A percentile compares a stretch with the other conserved stretches of the same genome.
Evolutionary conservation across 2,113 vertebrate genomes (phyloP).

Genomic region (Siphamia tubifer): DNA sequence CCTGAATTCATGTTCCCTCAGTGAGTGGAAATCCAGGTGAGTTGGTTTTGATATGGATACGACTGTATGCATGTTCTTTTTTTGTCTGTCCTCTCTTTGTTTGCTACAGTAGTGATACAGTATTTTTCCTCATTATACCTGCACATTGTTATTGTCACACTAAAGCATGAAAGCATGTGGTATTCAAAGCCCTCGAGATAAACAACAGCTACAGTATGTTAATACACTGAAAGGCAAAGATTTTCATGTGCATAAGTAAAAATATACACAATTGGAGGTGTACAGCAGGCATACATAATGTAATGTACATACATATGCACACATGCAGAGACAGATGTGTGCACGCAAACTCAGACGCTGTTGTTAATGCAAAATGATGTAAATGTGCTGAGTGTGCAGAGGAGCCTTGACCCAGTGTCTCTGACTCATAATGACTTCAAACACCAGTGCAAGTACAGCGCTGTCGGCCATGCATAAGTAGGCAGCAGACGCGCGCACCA

Average conservation of each 20-base stretch:
- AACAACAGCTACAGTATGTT: conserved; percentile 10
- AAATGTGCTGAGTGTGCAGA: conserved; percentile 64
- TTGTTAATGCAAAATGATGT: not conserved
- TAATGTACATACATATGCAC: conserved; percentile 16
- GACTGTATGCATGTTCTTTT: not conserved
- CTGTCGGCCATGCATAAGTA: conserved; percentile 35
- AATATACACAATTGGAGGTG: conserved; percentile 27
- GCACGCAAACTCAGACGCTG: not conserved
- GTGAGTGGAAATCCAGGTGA: too few relatives aligned
- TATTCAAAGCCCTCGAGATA: conserved; percentile 21
- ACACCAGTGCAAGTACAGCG: conserved; percentile 21
- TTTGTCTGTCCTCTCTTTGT: not conserved
- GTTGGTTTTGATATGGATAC: too few relatives aligned
- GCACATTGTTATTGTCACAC: conserved; percentile 32
- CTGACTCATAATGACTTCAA: conserved; percentile 59
- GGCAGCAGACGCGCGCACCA: not conserved
- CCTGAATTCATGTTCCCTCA: too few relatives aligned
- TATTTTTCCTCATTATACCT: conserved; percentile 22
- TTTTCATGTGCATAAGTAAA: conserved; percentile 17
- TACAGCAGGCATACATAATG: conserved; percentile 36
- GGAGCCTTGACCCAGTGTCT: conserved; percentile 48
- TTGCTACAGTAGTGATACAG: not conserved
- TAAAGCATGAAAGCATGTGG: conserved; percentile 1
- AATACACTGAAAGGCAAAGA: conserved; percentile 21
- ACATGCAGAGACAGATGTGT: not conserved